Evolutionary conservation across 1,140 invertebrate species (phyloP).

Genomic region (Eciton burchellii): DNA sequence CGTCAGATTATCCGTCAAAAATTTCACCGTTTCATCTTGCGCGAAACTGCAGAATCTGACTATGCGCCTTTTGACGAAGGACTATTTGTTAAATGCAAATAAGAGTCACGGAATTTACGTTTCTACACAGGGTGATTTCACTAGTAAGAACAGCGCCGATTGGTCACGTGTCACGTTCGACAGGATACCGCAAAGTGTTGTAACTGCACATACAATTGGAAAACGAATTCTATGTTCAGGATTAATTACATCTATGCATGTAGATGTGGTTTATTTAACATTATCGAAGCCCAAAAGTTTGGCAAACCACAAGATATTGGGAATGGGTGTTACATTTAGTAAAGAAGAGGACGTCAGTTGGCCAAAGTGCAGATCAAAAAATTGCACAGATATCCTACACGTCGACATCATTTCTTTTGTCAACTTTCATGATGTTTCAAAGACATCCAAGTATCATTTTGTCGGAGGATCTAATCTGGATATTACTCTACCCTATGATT

Average conservation of each 20-base stretch:
- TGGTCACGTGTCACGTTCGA: constrained; percentile 86
- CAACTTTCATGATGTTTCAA: constrained; percentile 87
- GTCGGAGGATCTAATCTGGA: constrained; percentile 87
- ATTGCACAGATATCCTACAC: constrained; percentile 76
- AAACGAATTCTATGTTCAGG: constrained; percentile 81
- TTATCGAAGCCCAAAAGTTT: constrained; percentile 78
- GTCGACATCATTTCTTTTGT: constrained; percentile 84
- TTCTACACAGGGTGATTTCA: constrained; percentile 87
- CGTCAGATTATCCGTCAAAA: constrained; percentile 72
- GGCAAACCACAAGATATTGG: constrained; percentile 81
- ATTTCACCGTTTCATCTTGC: constrained; percentile 83
- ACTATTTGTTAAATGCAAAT: constrained; percentile 77
- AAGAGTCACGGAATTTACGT: constrained; percentile 82
- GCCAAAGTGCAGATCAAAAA: constrained; percentile 75
- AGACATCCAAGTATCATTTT: constrained; percentile 85
- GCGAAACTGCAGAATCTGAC: constrained; percentile 83
- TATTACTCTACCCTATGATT: constrained; percentile 89
- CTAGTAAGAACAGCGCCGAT: constrained; percentile 81
- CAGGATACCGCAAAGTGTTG: constrained; percentile 75
- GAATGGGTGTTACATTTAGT: constrained; percentile 78
- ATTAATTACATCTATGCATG: constrained; percentile 84
- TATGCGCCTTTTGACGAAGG: constrained; percentile 79
- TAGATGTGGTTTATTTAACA: constrained; percentile 85
- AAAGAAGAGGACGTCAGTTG: constrained; percentile 77
- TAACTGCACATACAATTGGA: constrained; percentile 73